Evolutionary conservation across 2,113 vertebrate genomes (phyloP).

Genomic region (Peromyscus maniculatus): DNA sequence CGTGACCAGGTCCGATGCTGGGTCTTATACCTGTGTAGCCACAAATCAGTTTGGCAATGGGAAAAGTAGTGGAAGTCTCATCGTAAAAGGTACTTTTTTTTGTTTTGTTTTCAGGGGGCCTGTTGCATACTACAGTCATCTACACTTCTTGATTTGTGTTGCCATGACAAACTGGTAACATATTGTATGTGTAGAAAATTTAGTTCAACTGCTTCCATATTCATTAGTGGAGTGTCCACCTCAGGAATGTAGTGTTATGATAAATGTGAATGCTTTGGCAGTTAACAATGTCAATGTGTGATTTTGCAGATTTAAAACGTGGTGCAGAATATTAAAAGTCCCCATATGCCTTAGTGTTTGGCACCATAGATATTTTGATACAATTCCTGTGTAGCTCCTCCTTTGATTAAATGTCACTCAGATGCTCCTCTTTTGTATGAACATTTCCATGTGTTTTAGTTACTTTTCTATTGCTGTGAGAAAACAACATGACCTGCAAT

Average conservation of each 20-base stretch:
- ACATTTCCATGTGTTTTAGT: neutral
- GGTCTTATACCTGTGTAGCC: slow-evolving; percentile 91
- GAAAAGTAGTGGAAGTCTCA: slow-evolving; percentile 89
- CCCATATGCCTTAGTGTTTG: neutral
- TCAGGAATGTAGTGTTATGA: too few species aligned
- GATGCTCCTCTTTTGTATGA: neutral
- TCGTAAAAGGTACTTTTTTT: slow-evolving; percentile 91
- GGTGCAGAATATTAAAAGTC: neutral
- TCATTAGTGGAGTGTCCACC: neutral
- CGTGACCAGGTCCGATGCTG: slow-evolving; percentile 88
- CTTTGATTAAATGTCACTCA: neutral
- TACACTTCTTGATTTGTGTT: neutral
- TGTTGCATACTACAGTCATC: neutral
- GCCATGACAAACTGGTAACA: neutral
- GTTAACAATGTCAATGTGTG: neutral
- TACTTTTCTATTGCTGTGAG: neutral
- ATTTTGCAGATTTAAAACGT: neutral
- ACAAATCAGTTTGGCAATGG: slow-evolving; percentile 91
- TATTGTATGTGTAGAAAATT: neutral
- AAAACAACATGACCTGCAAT: neutral
- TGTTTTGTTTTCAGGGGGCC: neutral
- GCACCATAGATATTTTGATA: neutral
- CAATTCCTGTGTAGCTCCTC: neutral
- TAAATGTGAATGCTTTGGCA: neutral
- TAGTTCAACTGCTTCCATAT: neutral